Conservation (phyloP, 35 echinoderm and acorn worm species). For the Patiria miniata region DNA sequence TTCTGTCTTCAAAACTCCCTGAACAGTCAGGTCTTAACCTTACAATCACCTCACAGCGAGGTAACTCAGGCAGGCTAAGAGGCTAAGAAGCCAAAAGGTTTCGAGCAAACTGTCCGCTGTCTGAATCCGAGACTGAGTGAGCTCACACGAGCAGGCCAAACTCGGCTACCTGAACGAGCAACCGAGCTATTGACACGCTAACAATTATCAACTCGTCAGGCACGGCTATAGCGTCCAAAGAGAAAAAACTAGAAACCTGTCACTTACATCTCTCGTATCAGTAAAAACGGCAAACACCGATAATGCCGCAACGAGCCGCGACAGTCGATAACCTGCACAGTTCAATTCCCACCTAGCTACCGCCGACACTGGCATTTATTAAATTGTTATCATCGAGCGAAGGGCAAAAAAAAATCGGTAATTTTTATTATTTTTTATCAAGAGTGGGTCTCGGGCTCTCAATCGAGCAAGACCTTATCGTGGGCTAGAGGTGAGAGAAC, state of each 20-base stretch:
- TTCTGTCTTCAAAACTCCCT: too few species aligned
- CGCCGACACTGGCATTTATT: background rate
- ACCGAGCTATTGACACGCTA: background rate
- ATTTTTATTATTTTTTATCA: background rate
- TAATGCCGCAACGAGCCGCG: background rate
- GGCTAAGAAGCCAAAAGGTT: too few species aligned
- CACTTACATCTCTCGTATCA: constrained; percentile 2
- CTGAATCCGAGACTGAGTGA: background rate
- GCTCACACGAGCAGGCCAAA: background rate
- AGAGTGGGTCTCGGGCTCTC: background rate
- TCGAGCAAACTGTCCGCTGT: background rate
- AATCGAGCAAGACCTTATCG: constrained; percentile 2
- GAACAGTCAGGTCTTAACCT: too few species aligned
- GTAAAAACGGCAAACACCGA: background rate
- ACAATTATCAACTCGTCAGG: constrained; percentile 19
- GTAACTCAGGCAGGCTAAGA: too few species aligned
- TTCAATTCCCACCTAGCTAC: background rate
- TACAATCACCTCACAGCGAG: too few species aligned
- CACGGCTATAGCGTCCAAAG: too few species aligned
- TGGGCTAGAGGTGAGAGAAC: background rate
- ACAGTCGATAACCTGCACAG: background rate
- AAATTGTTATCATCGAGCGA: constrained; percentile 5
- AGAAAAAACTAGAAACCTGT: background rate
- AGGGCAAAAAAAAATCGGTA: background rate
- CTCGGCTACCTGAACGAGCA: background rate